A percentile compares a stretch with the other conserved stretches of the same genome.
Conservation (phyloP, 2,888 invertebrate genomes). For the Caenorhabditis imperialis region DNA sequence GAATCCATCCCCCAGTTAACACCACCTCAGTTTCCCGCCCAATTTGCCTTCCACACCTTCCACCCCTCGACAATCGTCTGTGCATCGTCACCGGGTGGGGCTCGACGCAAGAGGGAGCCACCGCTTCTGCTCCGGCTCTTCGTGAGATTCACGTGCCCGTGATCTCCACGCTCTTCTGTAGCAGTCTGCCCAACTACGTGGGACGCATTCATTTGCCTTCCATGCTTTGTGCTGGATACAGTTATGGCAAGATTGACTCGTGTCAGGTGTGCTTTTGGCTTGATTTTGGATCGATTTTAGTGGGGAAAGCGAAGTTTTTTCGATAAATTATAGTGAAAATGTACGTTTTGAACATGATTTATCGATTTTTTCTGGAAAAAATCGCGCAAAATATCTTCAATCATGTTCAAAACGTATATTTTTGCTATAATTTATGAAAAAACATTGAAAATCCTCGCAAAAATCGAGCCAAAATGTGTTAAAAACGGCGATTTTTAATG, state of each 20-base stretch:
- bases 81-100: slow-evolving; percentile 74
- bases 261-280: slow-evolving; percentile 74
- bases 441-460: no score
- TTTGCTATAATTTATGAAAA: no score
- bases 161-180: slow-evolving; percentile 67
- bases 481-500: no score
- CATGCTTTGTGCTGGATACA: slow-evolving; percentile 77
- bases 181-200: slow-evolving; percentile 56
- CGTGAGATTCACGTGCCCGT: slow-evolving; percentile 74
- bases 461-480: no score
- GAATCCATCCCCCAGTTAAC: slow-evolving; percentile 62
- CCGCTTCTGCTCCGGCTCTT: slow-evolving; percentile 51
- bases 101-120: slow-evolving; percentile 62
- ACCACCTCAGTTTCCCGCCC: slow-evolving; percentile 45
- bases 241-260: slow-evolving; percentile 71
- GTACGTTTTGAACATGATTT: no score
- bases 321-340: no score
- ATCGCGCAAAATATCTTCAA: no score
- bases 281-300: no score
- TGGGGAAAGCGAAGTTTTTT: no score
- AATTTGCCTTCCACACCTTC: slow-evolving; percentile 65
- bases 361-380: no score
- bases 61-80: slow-evolving; percentile 60
- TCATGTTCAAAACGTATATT: no score
- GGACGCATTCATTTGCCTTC: slow-evolving; percentile 70